Percentiles rank a stretch among this genome's conserved stretches.
These are phyloP conservation scores for Hanleya hanleyi DNA, from an alignment of 2,888 invertebrate species.

Conservation along the genomic window DNA sequence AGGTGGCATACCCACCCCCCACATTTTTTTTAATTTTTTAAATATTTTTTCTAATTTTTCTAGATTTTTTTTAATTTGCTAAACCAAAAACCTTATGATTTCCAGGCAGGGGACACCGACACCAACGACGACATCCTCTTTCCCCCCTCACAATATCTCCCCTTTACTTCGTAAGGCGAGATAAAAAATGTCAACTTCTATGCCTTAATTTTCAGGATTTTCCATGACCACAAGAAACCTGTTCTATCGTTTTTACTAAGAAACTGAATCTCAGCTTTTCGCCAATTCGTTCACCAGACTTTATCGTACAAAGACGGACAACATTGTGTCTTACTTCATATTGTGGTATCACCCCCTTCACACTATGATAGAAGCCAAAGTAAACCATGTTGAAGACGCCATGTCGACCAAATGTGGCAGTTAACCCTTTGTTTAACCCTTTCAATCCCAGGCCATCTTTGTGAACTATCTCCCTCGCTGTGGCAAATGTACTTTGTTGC, in stretches of 20 bases:
- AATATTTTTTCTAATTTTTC: too few relatives aligned
- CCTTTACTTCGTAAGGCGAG: too few relatives aligned
- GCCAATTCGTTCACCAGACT: background rate
- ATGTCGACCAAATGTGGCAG: constrained; percentile 91
- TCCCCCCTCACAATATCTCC: too few relatives aligned
- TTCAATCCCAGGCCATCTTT: constrained; percentile 84
- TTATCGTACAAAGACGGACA: too few relatives aligned
- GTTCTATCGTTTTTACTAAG: background rate
- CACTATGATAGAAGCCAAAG: constrained; percentile 95
- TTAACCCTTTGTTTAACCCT: constrained; percentile 90
- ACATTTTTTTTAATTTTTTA: too few relatives aligned
- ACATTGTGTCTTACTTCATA: constrained; percentile 59
- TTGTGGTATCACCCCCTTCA: constrained; percentile 79
- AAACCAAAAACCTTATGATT: too few relatives aligned
- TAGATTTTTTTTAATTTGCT: too few relatives aligned
- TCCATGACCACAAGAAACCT: too few relatives aligned
- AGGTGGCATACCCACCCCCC: too few relatives aligned
- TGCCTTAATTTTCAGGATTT: background rate
- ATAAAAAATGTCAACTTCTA: too few relatives aligned
- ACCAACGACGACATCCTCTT: too few relatives aligned
- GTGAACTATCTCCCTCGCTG: constrained; percentile 85
- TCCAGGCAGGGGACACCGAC: too few relatives aligned
- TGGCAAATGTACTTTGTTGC: constrained; percentile 82
- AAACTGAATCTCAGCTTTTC: background rate
- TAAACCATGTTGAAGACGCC: constrained; percentile 95